Evolutionary conservation across 2,113 vertebrate species (phyloP).

Genomic region (Arenaria interpres): DNA sequence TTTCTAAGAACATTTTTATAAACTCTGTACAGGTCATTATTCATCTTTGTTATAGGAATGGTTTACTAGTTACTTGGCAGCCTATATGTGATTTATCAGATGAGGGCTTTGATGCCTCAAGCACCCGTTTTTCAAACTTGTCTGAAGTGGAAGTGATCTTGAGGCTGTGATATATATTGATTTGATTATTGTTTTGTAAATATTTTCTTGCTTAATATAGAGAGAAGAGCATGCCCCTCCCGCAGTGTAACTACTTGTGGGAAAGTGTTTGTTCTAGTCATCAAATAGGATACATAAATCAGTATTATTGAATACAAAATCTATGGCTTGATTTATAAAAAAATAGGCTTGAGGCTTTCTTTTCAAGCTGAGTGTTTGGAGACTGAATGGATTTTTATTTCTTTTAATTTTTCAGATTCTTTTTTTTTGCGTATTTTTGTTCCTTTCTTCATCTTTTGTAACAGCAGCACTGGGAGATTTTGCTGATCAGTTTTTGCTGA

Average conservation of each 20-base stretch:
- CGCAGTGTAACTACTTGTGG: neutral
- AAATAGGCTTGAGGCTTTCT: neutral
- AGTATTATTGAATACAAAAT: slow-evolving; percentile 4
- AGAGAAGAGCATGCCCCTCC: neutral
- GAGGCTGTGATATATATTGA: slow-evolving; percentile 32
- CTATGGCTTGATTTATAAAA: neutral
- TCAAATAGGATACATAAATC: slow-evolving; percentile 43
- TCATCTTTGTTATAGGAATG: slow-evolving; percentile 43
- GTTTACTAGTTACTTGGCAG: slow-evolving; percentile 48
- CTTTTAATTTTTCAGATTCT: neutral
- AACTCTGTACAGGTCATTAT: slow-evolving; percentile 7
- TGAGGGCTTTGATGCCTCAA: slow-evolving; percentile 6
- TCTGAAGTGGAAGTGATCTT: slow-evolving; percentile 34
- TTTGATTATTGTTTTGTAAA: slow-evolving; percentile 45
- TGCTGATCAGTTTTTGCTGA: neutral
- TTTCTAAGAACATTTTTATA: slow-evolving; percentile 63
- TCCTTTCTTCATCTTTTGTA: neutral
- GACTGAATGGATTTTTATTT: neutral
- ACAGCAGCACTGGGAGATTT: neutral
- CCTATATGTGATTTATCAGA: slow-evolving; percentile 48
- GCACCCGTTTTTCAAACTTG: slow-evolving; percentile 34
- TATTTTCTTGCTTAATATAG: slow-evolving; percentile 39
- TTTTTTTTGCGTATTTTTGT: neutral
- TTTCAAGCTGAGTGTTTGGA: neutral
- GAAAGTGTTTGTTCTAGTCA: neutral